A percentile compares a stretch with the other conserved stretches of the same genome.
phyloP scores from a whole-genome alignment of 2,113 vertebrate genomes.

The Callospermophilus lateralis region DNA sequence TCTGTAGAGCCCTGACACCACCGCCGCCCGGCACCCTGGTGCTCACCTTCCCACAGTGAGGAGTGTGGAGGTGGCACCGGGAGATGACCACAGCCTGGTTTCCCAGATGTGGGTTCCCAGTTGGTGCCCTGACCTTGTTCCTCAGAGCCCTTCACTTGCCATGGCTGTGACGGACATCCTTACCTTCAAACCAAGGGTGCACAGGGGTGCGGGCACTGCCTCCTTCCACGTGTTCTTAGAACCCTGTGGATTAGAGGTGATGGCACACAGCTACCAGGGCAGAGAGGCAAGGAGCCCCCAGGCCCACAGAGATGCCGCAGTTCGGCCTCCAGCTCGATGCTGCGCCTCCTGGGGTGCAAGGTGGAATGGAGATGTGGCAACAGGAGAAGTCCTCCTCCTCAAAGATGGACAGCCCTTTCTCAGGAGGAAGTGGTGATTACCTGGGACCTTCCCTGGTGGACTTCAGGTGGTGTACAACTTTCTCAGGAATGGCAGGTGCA shows the following conservation, averaged over 20 bases:
- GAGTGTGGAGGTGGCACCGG: not conserved
- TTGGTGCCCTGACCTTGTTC: not conserved
- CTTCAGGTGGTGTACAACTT: rapidly evolving
- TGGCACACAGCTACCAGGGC: too few species aligned
- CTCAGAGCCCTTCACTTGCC: rapidly evolving
- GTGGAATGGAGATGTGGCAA: not conserved
- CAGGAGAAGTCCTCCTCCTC: too few species aligned
- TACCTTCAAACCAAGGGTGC: not conserved
- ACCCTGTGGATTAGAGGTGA: too few species aligned
- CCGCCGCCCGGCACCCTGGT: not conserved
- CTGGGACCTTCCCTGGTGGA: not conserved
- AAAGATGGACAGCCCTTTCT: not conserved
- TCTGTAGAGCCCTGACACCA: not conserved
- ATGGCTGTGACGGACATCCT: not conserved
- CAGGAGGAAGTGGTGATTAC: not conserved
- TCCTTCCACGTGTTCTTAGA: not conserved
- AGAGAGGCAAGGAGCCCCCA: not conserved
- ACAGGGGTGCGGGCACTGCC: rapidly evolving
- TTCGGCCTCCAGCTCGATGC: not conserved
- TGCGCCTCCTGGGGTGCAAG: not conserved
- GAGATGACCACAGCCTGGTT: too few species aligned
- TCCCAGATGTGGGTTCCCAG: not conserved
- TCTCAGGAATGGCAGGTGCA: not conserved
- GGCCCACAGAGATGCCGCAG: too few species aligned
- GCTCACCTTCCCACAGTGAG: not conserved